Evolutionary conservation across 1,140 invertebrate genomes (phyloP).

Genomic region (Drosophila nigromelanica): DNA sequence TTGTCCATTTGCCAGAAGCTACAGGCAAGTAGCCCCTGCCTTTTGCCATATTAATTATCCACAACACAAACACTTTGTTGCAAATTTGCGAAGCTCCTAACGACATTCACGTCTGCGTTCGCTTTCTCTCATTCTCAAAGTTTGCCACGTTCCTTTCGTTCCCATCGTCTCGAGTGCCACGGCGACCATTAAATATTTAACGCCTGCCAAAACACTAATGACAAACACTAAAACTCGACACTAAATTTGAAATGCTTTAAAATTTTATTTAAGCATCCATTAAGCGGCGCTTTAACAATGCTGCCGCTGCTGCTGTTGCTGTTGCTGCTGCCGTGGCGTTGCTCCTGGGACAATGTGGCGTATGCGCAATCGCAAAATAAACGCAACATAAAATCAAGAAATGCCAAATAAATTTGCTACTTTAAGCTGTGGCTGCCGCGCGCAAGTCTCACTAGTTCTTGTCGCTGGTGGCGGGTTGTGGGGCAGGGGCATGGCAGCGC

Average conservation of each 20-base stretch:
- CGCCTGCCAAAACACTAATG: slow-evolving; percentile 79
- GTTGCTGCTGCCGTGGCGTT: neutral
- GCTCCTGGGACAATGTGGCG: slow-evolving; percentile 36
- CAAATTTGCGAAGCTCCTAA: slow-evolving; percentile 37
- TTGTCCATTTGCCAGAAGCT: slow-evolving; percentile 37
- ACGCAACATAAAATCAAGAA: slow-evolving; percentile 73
- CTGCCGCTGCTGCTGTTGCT: neutral
- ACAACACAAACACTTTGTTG: slow-evolving; percentile 76
- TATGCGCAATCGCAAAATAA: slow-evolving; percentile 71
- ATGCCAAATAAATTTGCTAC: slow-evolving; percentile 71
- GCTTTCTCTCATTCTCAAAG: neutral
- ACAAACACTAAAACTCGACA: slow-evolving; percentile 77
- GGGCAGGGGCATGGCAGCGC: slow-evolving; percentile 4
- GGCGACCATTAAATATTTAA: slow-evolving; percentile 75
- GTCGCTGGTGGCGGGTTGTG: neutral
- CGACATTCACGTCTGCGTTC: slow-evolving; percentile 10
- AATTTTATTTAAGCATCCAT: slow-evolving; percentile 81
- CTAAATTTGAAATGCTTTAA: slow-evolving; percentile 77
- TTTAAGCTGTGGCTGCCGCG: slow-evolving; percentile 58
- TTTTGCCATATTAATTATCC: slow-evolving; percentile 71
- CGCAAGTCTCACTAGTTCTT: slow-evolving; percentile 14
- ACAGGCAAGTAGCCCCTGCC: slow-evolving; percentile 1
- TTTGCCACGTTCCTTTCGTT: slow-evolving; percentile 3
- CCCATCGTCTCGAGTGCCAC: slow-evolving; percentile 22
- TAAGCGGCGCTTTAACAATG: slow-evolving; percentile 59